phyloP scores from a whole-genome alignment of 2,797 vertebrate genomes.

The Rhinogobio ventralis region DNA sequence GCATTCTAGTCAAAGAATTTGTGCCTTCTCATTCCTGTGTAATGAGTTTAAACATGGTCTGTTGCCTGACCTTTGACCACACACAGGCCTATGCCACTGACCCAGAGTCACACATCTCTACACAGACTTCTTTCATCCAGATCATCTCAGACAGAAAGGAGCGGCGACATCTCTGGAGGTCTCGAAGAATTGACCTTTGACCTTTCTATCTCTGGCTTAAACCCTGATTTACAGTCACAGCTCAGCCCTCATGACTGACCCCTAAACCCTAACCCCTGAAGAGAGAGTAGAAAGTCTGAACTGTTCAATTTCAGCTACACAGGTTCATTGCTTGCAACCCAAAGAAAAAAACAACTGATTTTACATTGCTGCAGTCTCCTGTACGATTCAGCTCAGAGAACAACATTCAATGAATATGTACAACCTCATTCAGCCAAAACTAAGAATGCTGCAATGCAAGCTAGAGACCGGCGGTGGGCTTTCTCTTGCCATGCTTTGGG shows the following conservation, averaged over 20 bases:
- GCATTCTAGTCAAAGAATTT: constrained; percentile 17
- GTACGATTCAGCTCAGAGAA: not conserved
- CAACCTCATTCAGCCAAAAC: constrained; percentile 9
- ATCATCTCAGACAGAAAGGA: constrained; percentile 18
- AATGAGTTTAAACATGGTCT: constrained; percentile 53
- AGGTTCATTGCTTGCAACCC: not conserved
- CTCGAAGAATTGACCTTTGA: constrained; percentile 47
- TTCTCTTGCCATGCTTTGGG: constrained; percentile 20
- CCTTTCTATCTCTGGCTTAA: constrained; percentile 43
- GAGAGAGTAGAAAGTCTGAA: constrained; percentile 3
- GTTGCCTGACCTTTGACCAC: constrained; percentile 47
- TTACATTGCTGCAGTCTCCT: not conserved
- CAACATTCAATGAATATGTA: constrained; percentile 15
- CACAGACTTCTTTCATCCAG: constrained; percentile 44
- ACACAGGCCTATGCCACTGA: constrained; percentile 36
- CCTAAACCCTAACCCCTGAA: constrained; percentile 37
- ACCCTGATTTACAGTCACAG: constrained; percentile 57
- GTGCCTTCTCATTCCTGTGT: constrained; percentile 46
- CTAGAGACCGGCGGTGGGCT: not conserved
- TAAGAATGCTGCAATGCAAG: constrained; percentile 22
- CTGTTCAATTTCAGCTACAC: constrained; percentile 1
- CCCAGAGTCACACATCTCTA: constrained; percentile 35
- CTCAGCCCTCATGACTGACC: constrained; percentile 36
- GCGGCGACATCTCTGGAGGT: constrained; percentile 49
- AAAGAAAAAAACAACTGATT: not conserved